Conservation (phyloP, 2,113 vertebrate genomes). For the Cacatua alba region DNA sequence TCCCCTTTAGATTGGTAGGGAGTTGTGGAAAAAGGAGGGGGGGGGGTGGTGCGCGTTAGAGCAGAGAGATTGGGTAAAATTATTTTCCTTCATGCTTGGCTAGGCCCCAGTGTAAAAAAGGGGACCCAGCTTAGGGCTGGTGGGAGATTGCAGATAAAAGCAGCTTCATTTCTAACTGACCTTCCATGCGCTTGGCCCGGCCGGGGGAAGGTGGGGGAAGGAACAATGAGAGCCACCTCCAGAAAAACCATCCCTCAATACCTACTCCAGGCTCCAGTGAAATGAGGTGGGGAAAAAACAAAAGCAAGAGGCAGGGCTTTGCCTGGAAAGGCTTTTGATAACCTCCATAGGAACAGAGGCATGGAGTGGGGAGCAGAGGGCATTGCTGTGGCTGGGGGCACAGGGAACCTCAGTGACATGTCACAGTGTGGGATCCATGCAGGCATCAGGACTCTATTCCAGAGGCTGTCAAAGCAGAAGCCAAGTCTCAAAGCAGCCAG, state of each 20-base stretch:
- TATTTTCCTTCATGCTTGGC: conserved; percentile 85
- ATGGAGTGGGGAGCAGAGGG: not conserved
- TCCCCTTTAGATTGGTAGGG: conserved; percentile 31
- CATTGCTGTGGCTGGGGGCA: not conserved
- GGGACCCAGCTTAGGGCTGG: conserved; percentile 77
- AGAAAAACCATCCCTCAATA: conserved; percentile 27
- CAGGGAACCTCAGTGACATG: not conserved
- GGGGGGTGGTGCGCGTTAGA: conserved; percentile 72
- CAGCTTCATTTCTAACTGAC: conserved; percentile 81
- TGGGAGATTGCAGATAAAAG: conserved; percentile 81
- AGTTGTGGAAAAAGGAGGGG: not conserved
- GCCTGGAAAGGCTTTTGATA: not conserved
- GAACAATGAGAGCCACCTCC: conserved; percentile 65
- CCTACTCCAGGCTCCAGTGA: not conserved
- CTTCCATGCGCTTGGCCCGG: conserved; percentile 54
- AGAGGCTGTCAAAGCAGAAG: not conserved
- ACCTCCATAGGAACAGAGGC: not conserved
- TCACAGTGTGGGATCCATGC: not conserved
- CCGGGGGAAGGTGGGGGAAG: not conserved
- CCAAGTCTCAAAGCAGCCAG: not conserved
- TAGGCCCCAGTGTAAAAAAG: conserved; percentile 72
- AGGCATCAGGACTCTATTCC: not conserved
- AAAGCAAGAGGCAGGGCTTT: conserved; percentile 12
- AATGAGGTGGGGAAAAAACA: conserved; percentile 27
- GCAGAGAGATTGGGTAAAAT: conserved; percentile 82